Evolutionary conservation across 2,888 invertebrate species (phyloP).

Genomic region (Psylliodes chrysocephalus): DNA sequence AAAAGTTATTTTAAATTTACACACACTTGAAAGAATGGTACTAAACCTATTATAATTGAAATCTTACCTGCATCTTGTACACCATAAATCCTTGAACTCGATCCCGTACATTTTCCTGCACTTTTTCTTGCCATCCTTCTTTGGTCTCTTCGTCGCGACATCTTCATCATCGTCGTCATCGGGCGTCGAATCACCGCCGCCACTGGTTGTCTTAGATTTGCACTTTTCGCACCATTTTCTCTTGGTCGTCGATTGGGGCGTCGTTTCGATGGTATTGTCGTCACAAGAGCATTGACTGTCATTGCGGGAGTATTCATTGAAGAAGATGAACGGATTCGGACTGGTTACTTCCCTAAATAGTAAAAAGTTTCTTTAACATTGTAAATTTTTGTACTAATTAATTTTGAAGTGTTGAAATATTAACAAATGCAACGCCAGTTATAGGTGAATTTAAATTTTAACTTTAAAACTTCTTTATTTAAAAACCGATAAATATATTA

Average conservation of each 20-base stretch:
- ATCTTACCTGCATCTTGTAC: constrained; percentile 28
- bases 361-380: too few species aligned
- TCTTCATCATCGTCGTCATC: neutral
- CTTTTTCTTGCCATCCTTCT: constrained; percentile 30
- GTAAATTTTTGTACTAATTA: too few species aligned
- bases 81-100: constrained; percentile 34
- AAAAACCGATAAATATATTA: too few species aligned
- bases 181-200: neutral
- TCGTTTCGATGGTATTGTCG: neutral
- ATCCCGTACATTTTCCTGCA: constrained; percentile 32
- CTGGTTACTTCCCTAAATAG: constrained; percentile 2
- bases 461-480: too few species aligned
- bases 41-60: neutral
- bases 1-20: too few species aligned
- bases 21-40: too few species aligned
- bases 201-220: constrained; percentile 19
- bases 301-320: constrained; percentile 3
- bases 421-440: too few species aligned
- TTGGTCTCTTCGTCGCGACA: constrained; percentile 15
- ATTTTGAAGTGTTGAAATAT: too few species aligned
- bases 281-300: constrained; percentile 1
- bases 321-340: constrained; percentile 19
- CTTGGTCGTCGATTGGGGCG: constrained; percentile 1
- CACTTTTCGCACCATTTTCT: constrained; percentile 25
- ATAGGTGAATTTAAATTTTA: too few species aligned